These are phyloP conservation scores for Eurytoma californica DNA, from an alignment of 2,888 invertebrate species.

Conservation along the genomic window DNA sequence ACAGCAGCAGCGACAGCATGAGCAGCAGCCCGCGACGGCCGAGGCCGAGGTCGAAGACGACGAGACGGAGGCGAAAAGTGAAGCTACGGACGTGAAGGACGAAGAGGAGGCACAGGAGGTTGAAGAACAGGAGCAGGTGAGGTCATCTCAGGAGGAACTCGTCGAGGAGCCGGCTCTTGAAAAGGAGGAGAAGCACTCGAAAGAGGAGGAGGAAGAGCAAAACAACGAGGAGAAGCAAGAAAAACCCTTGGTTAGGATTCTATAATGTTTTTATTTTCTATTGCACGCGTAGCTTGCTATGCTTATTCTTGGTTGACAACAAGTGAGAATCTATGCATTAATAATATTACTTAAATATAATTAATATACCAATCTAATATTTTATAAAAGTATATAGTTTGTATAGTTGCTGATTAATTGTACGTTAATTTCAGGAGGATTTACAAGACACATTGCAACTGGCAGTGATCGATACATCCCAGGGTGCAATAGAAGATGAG, in stretches of 20 bases:
- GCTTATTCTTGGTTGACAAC: neutral
- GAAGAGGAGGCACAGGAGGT: neutral
- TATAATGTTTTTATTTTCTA: neutral
- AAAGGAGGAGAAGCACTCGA: neutral
- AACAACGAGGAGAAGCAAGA: neutral
- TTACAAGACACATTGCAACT: slow-evolving; percentile 38
- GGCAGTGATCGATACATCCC: slow-evolving; percentile 6
- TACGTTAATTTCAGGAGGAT: slow-evolving; percentile 31
- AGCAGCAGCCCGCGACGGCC: neutral
- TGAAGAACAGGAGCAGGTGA: neutral
- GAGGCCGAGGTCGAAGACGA: neutral
- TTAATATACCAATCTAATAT: too few relatives aligned
- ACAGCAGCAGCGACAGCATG: neutral
- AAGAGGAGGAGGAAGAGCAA: neutral
- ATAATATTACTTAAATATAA: too few relatives aligned
- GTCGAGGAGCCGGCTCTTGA: neutral
- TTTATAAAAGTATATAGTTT: too few relatives aligned
- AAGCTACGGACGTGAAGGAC: neutral
- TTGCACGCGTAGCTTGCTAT: neutral
- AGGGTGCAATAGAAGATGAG: slow-evolving; percentile 65
- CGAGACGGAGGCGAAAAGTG: neutral
- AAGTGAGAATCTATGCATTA: too few relatives aligned
- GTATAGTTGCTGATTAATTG: neutral
- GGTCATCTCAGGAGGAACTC: neutral
- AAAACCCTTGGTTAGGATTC: slow-evolving; percentile 31